Conservation (phyloP, 2,888 invertebrate species). For the Allolobophora icterica region DNA sequence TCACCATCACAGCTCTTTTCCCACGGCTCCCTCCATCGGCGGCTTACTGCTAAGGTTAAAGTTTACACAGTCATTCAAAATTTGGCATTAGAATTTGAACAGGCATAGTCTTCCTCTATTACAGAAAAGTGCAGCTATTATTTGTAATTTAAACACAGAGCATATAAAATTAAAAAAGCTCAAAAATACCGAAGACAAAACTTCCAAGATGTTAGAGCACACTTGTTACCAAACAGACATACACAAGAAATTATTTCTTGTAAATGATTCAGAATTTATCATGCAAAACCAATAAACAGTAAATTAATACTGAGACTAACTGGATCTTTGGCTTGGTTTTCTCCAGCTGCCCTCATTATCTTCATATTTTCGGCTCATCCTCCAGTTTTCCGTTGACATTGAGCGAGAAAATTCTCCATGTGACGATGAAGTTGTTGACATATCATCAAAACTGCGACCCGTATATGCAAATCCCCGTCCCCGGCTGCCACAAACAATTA, state of each 20-base stretch:
- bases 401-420: slow-evolving; percentile 58
- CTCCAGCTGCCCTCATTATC: slow-evolving; percentile 51
- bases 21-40: slow-evolving; percentile 47
- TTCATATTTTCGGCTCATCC: slow-evolving; percentile 54
- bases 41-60: slow-evolving; percentile 29
- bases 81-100: neutral
- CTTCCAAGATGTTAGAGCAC: neutral
- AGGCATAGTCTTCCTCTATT: neutral
- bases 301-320: neutral
- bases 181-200: neutral
- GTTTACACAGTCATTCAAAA: neutral
- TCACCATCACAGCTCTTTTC: slow-evolving; percentile 36
- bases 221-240: neutral
- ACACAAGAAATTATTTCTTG: neutral
- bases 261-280: neutral
- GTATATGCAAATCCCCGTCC: slow-evolving; percentile 60
- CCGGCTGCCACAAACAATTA: slow-evolving; percentile 46
- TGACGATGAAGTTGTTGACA: slow-evolving; percentile 46
- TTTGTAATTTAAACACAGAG: neutral
- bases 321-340: neutral
- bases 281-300: neutral
- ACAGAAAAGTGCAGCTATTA: neutral
- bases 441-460: slow-evolving; percentile 43
- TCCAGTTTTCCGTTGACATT: slow-evolving; percentile 61
- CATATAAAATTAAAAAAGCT: neutral